A percentile compares a stretch with the other conserved stretches of the same genome.
These are phyloP conservation scores for Percina caprodes DNA, from an alignment of 2,113 vertebrate genomes.

Conservation along the genomic window DNA sequence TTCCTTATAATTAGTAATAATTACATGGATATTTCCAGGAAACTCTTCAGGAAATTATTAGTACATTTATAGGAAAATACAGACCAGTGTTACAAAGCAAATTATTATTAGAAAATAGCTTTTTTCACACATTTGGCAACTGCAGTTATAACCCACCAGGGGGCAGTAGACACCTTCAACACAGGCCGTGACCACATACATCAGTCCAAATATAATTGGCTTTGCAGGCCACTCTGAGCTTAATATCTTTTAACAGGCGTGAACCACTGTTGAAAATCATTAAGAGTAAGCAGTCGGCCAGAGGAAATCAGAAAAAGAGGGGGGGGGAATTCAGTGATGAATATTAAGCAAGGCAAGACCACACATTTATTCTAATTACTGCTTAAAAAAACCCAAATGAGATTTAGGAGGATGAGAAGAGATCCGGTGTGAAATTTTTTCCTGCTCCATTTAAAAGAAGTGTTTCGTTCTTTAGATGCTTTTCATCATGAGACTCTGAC, in stretches of 20 bases:
- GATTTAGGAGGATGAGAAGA: slow-evolving; percentile 56
- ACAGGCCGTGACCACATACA: slow-evolving; percentile 45
- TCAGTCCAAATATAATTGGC: slow-evolving; percentile 73
- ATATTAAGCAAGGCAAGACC: slow-evolving; percentile 73
- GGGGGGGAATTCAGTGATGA: slow-evolving; percentile 64
- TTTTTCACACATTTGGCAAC: not conserved
- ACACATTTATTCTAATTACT: slow-evolving; percentile 80
- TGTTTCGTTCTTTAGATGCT: slow-evolving; percentile 46
- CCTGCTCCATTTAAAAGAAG: slow-evolving; percentile 39
- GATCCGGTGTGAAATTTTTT: slow-evolving; percentile 60
- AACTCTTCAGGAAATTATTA: not conserved
- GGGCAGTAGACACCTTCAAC: slow-evolving; percentile 80
- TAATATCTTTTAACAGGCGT: slow-evolving; percentile 82
- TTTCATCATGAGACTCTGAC: slow-evolving; percentile 57
- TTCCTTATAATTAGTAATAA: not conserved
- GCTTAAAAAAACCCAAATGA: slow-evolving; percentile 74
- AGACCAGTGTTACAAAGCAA: not conserved
- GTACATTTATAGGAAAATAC: not conserved
- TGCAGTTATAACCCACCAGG: slow-evolving; percentile 62
- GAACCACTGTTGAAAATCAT: slow-evolving; percentile 83
- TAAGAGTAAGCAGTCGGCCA: slow-evolving; percentile 73
- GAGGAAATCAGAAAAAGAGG: slow-evolving; percentile 63
- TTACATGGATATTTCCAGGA: not conserved
- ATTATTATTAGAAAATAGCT: not conserved
- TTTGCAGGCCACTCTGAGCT: slow-evolving; percentile 77